phyloP scores from a whole-genome alignment of 2,888 invertebrate genomes.

The Callyntrura sp. region DNA sequence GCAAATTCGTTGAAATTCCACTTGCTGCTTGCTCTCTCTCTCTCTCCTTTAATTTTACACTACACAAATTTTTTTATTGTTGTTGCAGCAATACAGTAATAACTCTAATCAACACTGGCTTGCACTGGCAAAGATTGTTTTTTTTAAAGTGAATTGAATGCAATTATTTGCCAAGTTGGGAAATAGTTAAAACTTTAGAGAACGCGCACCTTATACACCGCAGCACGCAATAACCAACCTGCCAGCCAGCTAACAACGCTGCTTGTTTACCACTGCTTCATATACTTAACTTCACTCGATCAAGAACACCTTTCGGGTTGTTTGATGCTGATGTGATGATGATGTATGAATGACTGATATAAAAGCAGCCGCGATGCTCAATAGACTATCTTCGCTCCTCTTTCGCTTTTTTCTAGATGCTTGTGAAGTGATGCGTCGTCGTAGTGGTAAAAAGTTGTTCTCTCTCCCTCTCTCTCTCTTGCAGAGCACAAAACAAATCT shows the following conservation, averaged over 20 bases:
- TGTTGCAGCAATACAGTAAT: neutral
- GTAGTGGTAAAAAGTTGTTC: slow-evolving; percentile 28
- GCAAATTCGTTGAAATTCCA: neutral
- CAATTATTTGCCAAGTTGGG: neutral
- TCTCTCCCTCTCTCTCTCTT: neutral
- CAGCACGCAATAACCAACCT: slow-evolving; percentile 5
- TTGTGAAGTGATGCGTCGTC: slow-evolving; percentile 10
- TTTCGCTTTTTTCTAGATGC: neutral
- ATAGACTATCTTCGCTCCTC: slow-evolving; percentile 63
- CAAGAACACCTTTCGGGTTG: slow-evolving; percentile 46
- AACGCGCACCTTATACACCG: neutral
- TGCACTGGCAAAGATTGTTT: too few species aligned
- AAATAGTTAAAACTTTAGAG: neutral
- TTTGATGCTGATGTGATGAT: slow-evolving; percentile 63
- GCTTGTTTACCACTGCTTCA: neutral
- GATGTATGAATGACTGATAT: slow-evolving; percentile 69
- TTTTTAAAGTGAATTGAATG: neutral
- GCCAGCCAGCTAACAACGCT: neutral
- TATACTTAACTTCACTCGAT: slow-evolving; percentile 48
- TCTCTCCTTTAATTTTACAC: neutral
- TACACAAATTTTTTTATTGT: neutral
- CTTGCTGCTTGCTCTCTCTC: neutral
- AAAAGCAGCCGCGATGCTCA: slow-evolving; percentile 53
- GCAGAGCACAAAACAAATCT: slow-evolving; percentile 46
- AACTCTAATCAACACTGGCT: neutral